A percentile compares a stretch with the other conserved stretches of the same genome.
These are phyloP conservation scores for Lycaon pictus DNA, from an alignment of 2,113 vertebrate species.

Conservation along the genomic window DNA sequence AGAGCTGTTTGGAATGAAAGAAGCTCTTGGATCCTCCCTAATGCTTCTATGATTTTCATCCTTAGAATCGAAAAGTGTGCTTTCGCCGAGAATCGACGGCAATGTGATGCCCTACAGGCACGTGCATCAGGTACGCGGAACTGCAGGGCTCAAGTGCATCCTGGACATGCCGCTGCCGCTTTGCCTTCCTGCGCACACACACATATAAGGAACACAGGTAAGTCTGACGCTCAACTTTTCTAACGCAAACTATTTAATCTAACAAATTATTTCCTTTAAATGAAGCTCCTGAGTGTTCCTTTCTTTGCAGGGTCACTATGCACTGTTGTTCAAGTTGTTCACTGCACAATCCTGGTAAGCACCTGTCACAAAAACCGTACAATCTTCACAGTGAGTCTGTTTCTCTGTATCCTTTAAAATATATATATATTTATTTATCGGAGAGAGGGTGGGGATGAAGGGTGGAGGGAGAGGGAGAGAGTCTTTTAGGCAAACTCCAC, in stretches of 20 bases:
- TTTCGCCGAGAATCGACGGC: constrained; percentile 47
- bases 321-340: not conserved
- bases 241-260: not conserved
- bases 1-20: constrained; percentile 75
- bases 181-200: constrained; percentile 13
- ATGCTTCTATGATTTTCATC: constrained; percentile 64
- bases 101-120: not conserved
- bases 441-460: not conserved
- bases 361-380: not conserved
- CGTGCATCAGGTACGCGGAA: not conserved
- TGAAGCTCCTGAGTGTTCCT: not conserved
- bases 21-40: constrained; percentile 31
- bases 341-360: not conserved
- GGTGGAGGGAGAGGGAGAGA: not conserved
- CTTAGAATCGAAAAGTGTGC: constrained; percentile 40
- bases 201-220: not conserved
- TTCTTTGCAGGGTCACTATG: not conserved
- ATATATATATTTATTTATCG: not conserved
- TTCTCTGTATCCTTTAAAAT: not conserved
- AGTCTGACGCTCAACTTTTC: not conserved
- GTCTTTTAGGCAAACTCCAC: not conserved
- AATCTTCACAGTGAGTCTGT: not conserved
- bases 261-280: not conserved
- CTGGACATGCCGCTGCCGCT: not conserved
- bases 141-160: not conserved